phyloP scores from a whole-genome alignment of 2,888 invertebrate genomes.

The Pandemis corylana region DNA sequence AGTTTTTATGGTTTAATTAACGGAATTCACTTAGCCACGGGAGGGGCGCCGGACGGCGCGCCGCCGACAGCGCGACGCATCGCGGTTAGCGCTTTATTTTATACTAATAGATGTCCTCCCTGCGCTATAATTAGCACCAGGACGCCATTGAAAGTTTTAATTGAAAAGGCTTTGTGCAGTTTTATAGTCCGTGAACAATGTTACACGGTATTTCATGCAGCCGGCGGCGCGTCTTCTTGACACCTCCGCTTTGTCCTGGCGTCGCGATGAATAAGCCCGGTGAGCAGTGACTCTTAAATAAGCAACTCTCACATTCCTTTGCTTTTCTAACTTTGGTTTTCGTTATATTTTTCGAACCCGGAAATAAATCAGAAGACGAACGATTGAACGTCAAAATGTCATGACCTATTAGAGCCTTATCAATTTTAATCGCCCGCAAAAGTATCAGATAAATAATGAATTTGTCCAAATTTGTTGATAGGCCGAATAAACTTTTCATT shows the following conservation, averaged over 20 bases:
- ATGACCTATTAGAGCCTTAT: background rate
- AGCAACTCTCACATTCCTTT: conserved; percentile 14
- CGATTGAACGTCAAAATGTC: background rate
- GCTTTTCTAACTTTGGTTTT: background rate
- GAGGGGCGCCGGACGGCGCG: conserved; percentile 53
- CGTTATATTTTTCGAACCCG: background rate
- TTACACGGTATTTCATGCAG: conserved; percentile 69
- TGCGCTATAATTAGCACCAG: conserved; percentile 76
- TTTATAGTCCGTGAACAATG: conserved; percentile 78
- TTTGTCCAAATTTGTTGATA: conserved; percentile 50
- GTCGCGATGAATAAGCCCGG: conserved; percentile 32
- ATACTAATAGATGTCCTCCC: conserved; percentile 77
- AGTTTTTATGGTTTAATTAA: conserved; percentile 86
- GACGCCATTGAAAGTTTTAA: conserved; percentile 82
- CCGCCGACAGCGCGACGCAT: conserved; percentile 57
- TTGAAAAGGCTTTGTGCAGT: conserved; percentile 83
- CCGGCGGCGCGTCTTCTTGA: conserved; percentile 60
- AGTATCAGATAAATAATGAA: conserved; percentile 52
- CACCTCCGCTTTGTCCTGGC: conserved; percentile 54
- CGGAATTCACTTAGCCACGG: conserved; percentile 83
- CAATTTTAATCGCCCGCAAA: background rate
- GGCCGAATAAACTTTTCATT: conserved; percentile 60
- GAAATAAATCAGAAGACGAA: background rate
- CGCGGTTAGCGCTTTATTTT: conserved; percentile 74
- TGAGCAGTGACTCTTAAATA: conserved; percentile 18